phyloP scores from a whole-genome alignment of 2,113 vertebrate genomes.

The Indri indri region DNA sequence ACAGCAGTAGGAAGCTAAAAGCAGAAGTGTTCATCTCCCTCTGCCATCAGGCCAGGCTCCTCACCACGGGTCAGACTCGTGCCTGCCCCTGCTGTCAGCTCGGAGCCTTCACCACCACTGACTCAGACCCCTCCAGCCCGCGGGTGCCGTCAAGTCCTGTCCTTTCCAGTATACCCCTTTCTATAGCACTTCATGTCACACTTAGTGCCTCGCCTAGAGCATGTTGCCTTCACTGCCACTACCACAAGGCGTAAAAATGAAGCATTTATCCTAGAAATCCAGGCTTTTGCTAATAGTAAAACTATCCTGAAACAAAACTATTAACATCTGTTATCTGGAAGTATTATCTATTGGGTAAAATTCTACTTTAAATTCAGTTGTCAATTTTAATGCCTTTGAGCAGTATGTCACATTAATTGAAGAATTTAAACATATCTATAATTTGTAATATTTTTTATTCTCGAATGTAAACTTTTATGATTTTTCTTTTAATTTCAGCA shows the following conservation, averaged over 20 bases:
- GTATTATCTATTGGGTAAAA: not conserved
- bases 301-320: not conserved
- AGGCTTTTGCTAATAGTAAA: not conserved
- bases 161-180: not conserved
- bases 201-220: not conserved
- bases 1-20: not conserved
- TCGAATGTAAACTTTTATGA: not conserved
- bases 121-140: not conserved
- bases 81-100: not conserved
- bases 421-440: not conserved
- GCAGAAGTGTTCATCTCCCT: not conserved
- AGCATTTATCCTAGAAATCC: not conserved
- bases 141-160: not conserved
- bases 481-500: constrained; percentile 87
- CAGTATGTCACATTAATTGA: not conserved
- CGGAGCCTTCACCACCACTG: not conserved
- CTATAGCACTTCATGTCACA: not conserved
- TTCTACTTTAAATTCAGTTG: not conserved
- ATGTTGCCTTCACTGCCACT: not conserved
- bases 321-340: not conserved
- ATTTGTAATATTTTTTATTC: not conserved
- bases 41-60: too few relatives aligned
- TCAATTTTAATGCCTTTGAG: not conserved
- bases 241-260: not conserved
- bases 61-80: not conserved